These are phyloP conservation scores for Trissolcus brochymenae DNA, from an alignment of 2,888 invertebrate species.

Conservation along the genomic window DNA sequence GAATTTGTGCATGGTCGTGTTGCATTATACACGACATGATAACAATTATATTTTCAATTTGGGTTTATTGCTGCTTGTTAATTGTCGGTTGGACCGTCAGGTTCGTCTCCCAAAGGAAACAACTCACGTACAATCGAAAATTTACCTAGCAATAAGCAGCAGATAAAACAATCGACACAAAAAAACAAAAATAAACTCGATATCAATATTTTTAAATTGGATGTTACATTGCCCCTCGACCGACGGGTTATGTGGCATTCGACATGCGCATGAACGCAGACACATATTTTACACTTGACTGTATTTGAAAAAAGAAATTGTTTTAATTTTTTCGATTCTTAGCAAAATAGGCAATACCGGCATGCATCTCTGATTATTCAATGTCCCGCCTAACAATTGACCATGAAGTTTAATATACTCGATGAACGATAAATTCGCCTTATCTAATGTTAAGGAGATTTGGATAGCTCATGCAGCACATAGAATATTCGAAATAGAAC, in stretches of 20 bases:
- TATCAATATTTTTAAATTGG: conserved; percentile 61
- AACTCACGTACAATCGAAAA: conserved; percentile 30
- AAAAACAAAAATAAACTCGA: conserved; percentile 17
- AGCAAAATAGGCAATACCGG: conserved; percentile 6
- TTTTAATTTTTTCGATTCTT: conserved; percentile 11
- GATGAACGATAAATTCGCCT: neutral
- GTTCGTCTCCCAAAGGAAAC: conserved; percentile 27
- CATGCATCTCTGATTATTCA: conserved; percentile 33
- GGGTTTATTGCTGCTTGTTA: conserved; percentile 42
- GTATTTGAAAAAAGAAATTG: conserved; percentile 22
- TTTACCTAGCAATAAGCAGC: conserved; percentile 31
- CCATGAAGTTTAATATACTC: neutral
- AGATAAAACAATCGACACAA: conserved; percentile 18
- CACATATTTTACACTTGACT: conserved; percentile 17
- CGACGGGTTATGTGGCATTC: conserved; percentile 13
- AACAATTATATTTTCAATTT: conserved; percentile 47
- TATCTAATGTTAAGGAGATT: conserved; percentile 5
- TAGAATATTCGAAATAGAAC: neutral
- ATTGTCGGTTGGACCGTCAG: conserved; percentile 40
- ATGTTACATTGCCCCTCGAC: conserved; percentile 12
- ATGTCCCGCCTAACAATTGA: conserved; percentile 17
- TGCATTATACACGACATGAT: conserved; percentile 45
- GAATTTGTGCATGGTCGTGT: conserved; percentile 48
- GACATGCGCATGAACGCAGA: conserved; percentile 29
- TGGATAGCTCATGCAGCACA: conserved; percentile 7